These are phyloP conservation scores for Teleiodes luculella DNA, from an alignment of 2,888 invertebrate genomes.

Conservation along the genomic window DNA sequence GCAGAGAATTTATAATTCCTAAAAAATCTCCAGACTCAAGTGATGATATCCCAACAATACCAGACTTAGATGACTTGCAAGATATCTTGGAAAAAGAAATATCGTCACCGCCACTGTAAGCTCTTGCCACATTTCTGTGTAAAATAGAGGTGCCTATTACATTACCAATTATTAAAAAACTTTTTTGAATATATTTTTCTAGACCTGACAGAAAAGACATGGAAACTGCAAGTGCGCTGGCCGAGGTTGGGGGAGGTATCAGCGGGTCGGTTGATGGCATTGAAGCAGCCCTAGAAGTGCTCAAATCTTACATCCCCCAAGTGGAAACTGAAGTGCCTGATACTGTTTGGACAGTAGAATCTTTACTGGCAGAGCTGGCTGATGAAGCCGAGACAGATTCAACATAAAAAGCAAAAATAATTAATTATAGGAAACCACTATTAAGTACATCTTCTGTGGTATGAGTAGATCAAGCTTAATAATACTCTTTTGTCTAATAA, in stretches of 20 bases:
- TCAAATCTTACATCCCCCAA: slow-evolving; percentile 57
- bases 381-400: slow-evolving; percentile 40
- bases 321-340: slow-evolving; percentile 60
- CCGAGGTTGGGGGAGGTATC: slow-evolving; percentile 59
- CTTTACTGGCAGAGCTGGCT: slow-evolving; percentile 56
- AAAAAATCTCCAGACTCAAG: slow-evolving; percentile 63
- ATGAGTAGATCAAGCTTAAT: too few relatives aligned
- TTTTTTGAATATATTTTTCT: slow-evolving; percentile 18
- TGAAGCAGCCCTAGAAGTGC: slow-evolving; percentile 56
- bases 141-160: background rate
- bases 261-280: slow-evolving; percentile 55
- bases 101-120: slow-evolving; percentile 59
- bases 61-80: slow-evolving; percentile 69
- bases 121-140: slow-evolving; percentile 10
- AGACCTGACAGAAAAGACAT: slow-evolving; percentile 54
- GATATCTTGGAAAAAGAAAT: slow-evolving; percentile 69
- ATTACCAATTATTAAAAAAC: too few relatives aligned
- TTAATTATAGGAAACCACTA: too few relatives aligned
- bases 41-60: slow-evolving; percentile 73
- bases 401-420: too few relatives aligned
- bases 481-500: too few relatives aligned
- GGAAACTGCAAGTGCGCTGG: slow-evolving; percentile 60
- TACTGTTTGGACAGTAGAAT: slow-evolving; percentile 67
- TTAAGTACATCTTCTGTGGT: too few relatives aligned
- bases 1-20: slow-evolving; percentile 65